phyloP scores from a whole-genome alignment of 1,140 invertebrate genomes.

The Parasteatoda tepidariorum region DNA sequence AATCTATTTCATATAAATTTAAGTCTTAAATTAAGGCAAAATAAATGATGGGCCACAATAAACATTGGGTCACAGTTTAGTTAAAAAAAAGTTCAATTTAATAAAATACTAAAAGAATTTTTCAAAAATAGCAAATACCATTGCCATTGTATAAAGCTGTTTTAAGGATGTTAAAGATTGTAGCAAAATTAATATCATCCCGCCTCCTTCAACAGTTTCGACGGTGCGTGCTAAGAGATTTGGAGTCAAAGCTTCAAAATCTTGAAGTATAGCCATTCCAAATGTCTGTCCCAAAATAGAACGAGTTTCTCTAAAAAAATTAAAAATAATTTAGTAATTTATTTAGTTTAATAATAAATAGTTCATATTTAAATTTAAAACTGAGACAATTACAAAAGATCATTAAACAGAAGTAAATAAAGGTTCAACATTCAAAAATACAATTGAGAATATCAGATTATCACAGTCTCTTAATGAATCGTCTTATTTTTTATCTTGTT shows the following conservation, averaged over 20 bases:
- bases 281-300: constrained; percentile 98
- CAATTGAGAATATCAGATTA: no score
- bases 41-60: no score
- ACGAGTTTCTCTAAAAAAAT: constrained; percentile 81
- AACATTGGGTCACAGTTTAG: no score
- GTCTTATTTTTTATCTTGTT: no score
- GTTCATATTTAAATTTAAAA: not conserved
- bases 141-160: constrained; percentile 95
- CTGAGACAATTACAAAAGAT: not conserved
- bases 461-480: no score
- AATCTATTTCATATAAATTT: no score
- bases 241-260: constrained; percentile 99
- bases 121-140: no score
- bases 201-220: constrained; percentile 99
- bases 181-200: constrained; percentile 87
- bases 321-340: not conserved
- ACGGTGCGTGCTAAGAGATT: constrained; percentile 96
- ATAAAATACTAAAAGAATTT: no score
- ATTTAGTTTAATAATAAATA: not conserved
- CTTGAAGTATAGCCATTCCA: constrained; percentile 74
- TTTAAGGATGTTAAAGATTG: constrained; percentile 88
- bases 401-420: no score
- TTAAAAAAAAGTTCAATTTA: no score
- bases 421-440: no score
- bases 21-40: no score